Evolutionary conservation across 1,140 invertebrate genomes (phyloP).

Genomic region (Ditylenchus dipsaci): DNA sequence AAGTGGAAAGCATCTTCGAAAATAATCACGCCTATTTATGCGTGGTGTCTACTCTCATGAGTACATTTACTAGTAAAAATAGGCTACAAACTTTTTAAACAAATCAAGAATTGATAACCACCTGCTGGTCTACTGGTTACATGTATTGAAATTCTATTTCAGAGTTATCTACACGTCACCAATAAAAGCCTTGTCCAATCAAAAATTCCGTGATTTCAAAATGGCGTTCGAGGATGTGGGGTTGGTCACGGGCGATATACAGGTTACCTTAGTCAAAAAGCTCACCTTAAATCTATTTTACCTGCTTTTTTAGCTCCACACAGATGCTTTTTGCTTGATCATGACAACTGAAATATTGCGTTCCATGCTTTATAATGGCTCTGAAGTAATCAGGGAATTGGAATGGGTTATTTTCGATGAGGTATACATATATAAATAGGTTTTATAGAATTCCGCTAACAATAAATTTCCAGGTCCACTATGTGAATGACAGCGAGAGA

Average conservation of each 20-base stretch:
- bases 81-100: too few species aligned
- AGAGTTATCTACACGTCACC: slow-evolving; percentile 97
- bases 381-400: slow-evolving; percentile 85
- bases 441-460: slow-evolving; percentile 8
- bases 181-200: slow-evolving; percentile 97
- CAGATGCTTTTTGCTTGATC: slow-evolving; percentile 85
- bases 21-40: too few species aligned
- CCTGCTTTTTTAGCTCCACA: slow-evolving; percentile 76
- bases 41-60: too few species aligned
- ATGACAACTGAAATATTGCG: slow-evolving; percentile 99
- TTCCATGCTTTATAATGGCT: slow-evolving; percentile 92
- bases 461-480: slow-evolving; percentile 60
- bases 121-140: too few species aligned
- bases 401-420: slow-evolving; percentile 99
- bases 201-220: slow-evolving; percentile 96
- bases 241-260: slow-evolving; percentile 80
- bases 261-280: background rate
- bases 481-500: slow-evolving; percentile 63
- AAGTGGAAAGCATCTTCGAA: too few species aligned
- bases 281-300: background rate
- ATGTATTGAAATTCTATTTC: slow-evolving; percentile 43
- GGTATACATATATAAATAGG: slow-evolving; percentile 68
- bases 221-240: slow-evolving; percentile 76
- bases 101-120: too few species aligned
- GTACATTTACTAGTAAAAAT: too few species aligned